These are phyloP conservation scores for Cossypha polioptera DNA, from an alignment of 2,797 vertebrate species.

Conservation along the genomic window DNA sequence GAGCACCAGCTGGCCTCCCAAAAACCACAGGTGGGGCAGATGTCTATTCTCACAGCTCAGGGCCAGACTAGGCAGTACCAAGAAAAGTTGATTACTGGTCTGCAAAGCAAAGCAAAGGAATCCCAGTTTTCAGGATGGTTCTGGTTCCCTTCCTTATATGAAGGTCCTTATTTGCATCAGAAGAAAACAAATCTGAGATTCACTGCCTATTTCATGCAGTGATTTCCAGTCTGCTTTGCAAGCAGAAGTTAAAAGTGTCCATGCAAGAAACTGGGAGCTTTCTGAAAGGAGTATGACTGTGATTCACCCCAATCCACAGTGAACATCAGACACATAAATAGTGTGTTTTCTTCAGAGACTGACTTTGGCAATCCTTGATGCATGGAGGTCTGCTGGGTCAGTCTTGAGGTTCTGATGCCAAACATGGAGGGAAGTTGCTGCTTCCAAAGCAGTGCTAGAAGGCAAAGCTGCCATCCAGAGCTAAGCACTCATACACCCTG, in stretches of 20 bases:
- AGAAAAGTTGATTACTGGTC: not conserved
- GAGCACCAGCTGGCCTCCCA: not conserved
- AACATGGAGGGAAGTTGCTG: not conserved
- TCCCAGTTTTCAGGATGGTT: not conserved
- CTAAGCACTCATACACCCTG: not conserved
- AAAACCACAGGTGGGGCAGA: not conserved
- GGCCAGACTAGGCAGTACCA: not conserved
- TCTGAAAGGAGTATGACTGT: not conserved
- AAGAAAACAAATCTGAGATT: not conserved
- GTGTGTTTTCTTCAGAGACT: not conserved
- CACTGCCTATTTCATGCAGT: not conserved
- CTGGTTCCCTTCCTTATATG: not conserved
- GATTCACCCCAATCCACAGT: not conserved
- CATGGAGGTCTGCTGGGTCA: fast-evolving
- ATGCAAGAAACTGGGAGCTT: not conserved
- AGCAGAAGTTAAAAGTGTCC: not conserved
- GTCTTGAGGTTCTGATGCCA: not conserved
- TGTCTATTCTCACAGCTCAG: not conserved
- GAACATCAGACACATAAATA: not conserved
- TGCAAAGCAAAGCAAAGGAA: not conserved
- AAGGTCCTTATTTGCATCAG: not conserved
- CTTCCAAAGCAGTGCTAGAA: not conserved
- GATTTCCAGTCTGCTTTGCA: not conserved
- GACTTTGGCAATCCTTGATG: not conserved
- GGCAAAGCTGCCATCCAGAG: not conserved